These are phyloP conservation scores for Metalampra italica DNA, from an alignment of 2,888 invertebrate genomes.

Conservation along the genomic window DNA sequence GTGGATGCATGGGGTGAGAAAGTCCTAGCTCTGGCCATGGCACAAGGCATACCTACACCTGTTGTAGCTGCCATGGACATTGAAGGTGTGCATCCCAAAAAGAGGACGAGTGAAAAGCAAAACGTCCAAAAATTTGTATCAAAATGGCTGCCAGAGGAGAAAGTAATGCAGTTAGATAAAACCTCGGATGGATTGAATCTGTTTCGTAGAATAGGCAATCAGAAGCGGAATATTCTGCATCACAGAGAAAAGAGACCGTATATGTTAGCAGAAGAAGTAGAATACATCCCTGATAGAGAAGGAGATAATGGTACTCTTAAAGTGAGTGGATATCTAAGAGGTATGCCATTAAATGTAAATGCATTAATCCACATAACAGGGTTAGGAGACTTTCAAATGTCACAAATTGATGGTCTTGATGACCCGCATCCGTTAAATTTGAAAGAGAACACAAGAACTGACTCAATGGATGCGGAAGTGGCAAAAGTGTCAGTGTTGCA, in stretches of 20 bases:
- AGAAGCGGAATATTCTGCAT: constrained; percentile 86
- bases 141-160: constrained; percentile 90
- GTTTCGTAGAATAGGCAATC: constrained; percentile 84
- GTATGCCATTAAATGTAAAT: constrained; percentile 91
- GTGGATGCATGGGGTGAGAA: constrained; percentile 90
- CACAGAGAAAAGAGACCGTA: constrained; percentile 89
- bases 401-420: constrained; percentile 84
- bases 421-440: constrained; percentile 83
- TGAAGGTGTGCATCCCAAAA: constrained; percentile 85
- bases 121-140: constrained; percentile 81
- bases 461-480: constrained; percentile 61
- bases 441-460: constrained; percentile 62
- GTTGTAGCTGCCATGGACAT: constrained; percentile 86
- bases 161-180: constrained; percentile 87
- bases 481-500: constrained; percentile 71
- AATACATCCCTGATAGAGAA: constrained; percentile 76
- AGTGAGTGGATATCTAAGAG: constrained; percentile 92
- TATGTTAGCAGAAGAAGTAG: constrained; percentile 88
- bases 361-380: constrained; percentile 94
- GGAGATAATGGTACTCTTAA: constrained; percentile 82
- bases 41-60: constrained; percentile 90
- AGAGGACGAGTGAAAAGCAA: constrained; percentile 83
- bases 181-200: constrained; percentile 84
- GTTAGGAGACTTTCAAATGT: constrained; percentile 95
- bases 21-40: constrained; percentile 86